Conservation (phyloP, 23 tunicate species). For the Trididemnum miniatum region DNA sequence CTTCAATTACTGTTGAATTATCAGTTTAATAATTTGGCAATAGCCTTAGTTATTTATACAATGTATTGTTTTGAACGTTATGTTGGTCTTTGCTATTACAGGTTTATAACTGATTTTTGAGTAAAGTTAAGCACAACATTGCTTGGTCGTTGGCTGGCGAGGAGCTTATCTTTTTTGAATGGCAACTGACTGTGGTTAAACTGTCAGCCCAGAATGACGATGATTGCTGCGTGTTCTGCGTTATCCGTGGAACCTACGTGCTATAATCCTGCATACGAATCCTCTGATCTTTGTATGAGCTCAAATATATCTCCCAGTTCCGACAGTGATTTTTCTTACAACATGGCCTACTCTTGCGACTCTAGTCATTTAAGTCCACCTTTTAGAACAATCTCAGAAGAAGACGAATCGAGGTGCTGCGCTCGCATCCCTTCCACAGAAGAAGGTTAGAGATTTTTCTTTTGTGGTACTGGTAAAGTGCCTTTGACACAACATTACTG, state of each 20-base stretch:
- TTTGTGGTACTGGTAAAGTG: no score
- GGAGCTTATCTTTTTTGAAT: no score
- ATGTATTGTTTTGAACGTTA: no score
- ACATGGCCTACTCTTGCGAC: not conserved
- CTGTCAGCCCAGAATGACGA: not conserved
- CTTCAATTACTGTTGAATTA: no score
- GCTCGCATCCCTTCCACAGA: not conserved
- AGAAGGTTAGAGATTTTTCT: no score
- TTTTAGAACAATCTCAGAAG: not conserved
- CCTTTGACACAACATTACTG: no score
- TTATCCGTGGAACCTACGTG: not conserved
- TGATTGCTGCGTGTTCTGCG: conserved; percentile 24
- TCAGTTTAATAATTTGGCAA: no score
- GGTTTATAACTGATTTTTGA: no score
- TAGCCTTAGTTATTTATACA: no score
- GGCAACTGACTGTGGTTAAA: not conserved
- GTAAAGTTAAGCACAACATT: no score
- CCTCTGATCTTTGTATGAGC: not conserved
- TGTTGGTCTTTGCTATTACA: no score
- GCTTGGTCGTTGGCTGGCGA: no score
- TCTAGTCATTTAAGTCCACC: not conserved
- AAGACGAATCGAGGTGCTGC: not conserved
- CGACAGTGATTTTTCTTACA: not conserved
- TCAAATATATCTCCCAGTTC: not conserved
- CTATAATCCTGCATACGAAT: not conserved